Conservation (phyloP, 2,888 invertebrate species). For the Notodonta ziczac region DNA sequence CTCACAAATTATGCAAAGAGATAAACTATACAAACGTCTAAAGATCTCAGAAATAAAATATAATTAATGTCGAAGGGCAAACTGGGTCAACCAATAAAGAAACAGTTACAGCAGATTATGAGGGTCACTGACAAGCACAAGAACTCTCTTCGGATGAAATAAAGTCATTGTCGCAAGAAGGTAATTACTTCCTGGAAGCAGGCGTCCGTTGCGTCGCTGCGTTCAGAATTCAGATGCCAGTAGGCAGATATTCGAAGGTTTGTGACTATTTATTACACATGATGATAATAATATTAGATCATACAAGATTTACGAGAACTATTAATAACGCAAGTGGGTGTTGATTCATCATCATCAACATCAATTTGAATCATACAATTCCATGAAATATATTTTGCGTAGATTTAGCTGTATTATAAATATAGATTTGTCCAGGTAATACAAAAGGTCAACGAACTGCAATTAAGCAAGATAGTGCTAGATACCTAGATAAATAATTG, state of each 20-base stretch:
- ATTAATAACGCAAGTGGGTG: slow-evolving; percentile 56
- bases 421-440: slow-evolving; percentile 10
- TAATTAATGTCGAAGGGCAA: slow-evolving; percentile 21
- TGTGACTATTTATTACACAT: slow-evolving; percentile 14
- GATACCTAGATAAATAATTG: slow-evolving; percentile 44
- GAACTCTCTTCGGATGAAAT: slow-evolving; percentile 38
- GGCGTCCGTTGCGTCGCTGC: slow-evolving; percentile 35
- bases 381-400: slow-evolving; percentile 11
- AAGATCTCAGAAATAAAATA: slow-evolving; percentile 15
- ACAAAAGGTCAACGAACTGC: slow-evolving; percentile 45
- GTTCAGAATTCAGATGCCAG: slow-evolving; percentile 7
- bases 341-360: slow-evolving; percentile 66
- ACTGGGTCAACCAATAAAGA: slow-evolving; percentile 29
- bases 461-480: slow-evolving; percentile 48
- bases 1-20: not conserved
- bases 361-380: slow-evolving; percentile 37
- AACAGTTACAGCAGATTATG: slow-evolving; percentile 33
- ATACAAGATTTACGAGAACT: slow-evolving; percentile 26
- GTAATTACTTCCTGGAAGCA: slow-evolving; percentile 53
- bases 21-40: slow-evolving; percentile 10
- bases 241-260: slow-evolving; percentile 26
- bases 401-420: not conserved
- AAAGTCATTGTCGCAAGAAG: slow-evolving; percentile 50
- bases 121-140: slow-evolving; percentile 37
- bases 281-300: slow-evolving; percentile 14